Percentiles rank a stretch among this genome's conserved stretches.
Evolutionary conservation across 2,113 vertebrate genomes (phyloP).

Genomic region (Petrocephalus zakoni): DNA sequence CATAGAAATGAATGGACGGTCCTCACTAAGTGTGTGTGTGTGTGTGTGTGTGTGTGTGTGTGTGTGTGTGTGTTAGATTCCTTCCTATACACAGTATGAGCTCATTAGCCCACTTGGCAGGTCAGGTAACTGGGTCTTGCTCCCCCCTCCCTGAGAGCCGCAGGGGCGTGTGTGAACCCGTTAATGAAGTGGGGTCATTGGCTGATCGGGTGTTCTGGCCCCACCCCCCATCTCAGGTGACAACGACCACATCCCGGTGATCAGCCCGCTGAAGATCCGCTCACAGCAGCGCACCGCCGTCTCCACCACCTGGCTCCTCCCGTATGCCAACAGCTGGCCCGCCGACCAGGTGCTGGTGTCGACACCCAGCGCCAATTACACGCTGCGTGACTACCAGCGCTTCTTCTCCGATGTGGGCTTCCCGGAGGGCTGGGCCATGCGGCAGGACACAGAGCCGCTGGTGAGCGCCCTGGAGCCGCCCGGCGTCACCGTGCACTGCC

Average conservation of each 20-base stretch:
- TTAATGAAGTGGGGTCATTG: background rate
- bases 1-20: too few species aligned
- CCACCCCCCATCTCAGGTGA: constrained; percentile 67
- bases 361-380: constrained; percentile 84
- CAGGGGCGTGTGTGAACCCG: background rate
- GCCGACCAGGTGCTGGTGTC: constrained; percentile 72
- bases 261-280: constrained; percentile 84
- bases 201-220: background rate
- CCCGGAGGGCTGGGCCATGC: constrained; percentile 84
- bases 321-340: constrained; percentile 81
- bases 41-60: too few species aligned
- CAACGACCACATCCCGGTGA: constrained; percentile 88
- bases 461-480: constrained; percentile 65
- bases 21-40: too few species aligned
- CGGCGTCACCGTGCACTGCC: constrained; percentile 77
- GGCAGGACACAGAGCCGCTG: constrained; percentile 77
- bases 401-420: constrained; percentile 83
- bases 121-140: background rate
- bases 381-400: constrained; percentile 68
- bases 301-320: constrained; percentile 86
- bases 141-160: too few species aligned
- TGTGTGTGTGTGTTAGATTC: background rate
- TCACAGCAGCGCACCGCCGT: constrained; percentile 86
- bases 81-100: background rate
- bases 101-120: background rate